Evolutionary conservation across 1,140 invertebrate species (phyloP), one percentile per base, ranked within the genome.

Genomic region (Ostrea edulis): DNA sequence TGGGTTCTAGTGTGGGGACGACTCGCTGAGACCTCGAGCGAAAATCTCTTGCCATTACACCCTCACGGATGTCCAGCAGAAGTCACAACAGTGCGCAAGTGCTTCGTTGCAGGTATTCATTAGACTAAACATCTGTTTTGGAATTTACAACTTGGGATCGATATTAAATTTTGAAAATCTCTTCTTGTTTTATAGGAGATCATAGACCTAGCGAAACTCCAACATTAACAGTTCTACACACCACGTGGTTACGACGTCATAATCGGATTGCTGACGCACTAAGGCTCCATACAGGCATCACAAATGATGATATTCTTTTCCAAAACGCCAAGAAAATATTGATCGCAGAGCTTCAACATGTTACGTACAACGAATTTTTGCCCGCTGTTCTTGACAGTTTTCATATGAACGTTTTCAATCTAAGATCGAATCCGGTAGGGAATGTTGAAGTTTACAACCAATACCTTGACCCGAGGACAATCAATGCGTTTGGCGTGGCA

Each of bases 241-340:
- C 98, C 0, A 95, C 99, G 83, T 99, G 97, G 97, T 96, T 99
- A 94, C 95, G 98, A 17, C 98, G 99, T 93, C 99, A 99, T 94
- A 99, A 99, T 93, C 95, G 98, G 84, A 96, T 99, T 54, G 98
- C 98, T 14, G 95, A 94, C 11, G 95, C 96, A 92, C 95, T 99
- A 8, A 96, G 96, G 22, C 2, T 1, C 25, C 4, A 14, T 9
- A 99, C 99, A 95, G 97, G 97, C 25, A 52, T 86, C 8, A 99
- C 98, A 98, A 97, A 98, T 93, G 98, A 99, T 93, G 98, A 99
- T 95, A 98, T 97, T 0, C 93, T 99, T 0, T 99, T 97, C 93
- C 98, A 99, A 95, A 98, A 98, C 93, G 96, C 97, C 0, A 95
- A 88, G 96, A 97, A 92, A 89, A 98, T 99, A 88, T 95, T 98